A percentile compares a stretch with the other conserved stretches of the same genome.
phyloP scores from a whole-genome alignment of 2,888 invertebrate species.

The Chirona hameri region DNA sequence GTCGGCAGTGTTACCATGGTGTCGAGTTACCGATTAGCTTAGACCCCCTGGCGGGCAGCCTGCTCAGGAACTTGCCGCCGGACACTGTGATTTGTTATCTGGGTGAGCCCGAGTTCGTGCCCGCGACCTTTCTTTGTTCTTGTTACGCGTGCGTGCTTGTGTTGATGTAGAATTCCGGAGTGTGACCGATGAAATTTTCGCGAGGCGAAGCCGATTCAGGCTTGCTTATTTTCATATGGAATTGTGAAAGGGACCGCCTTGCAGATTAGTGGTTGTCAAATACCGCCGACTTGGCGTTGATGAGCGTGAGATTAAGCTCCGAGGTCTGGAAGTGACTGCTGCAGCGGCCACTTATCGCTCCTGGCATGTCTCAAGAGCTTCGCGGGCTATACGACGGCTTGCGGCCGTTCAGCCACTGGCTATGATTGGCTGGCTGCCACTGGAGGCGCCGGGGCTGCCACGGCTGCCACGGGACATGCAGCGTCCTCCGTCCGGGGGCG shows the following conservation, averaged over 20 bases:
- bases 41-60: background rate
- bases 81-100: slow-evolving; percentile 10
- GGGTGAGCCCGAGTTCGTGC: background rate
- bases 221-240: background rate
- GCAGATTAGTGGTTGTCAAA: no score
- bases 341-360: background rate
- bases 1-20: slow-evolving; percentile 1
- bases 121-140: background rate
- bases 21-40: background rate
- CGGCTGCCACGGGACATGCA: background rate
- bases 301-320: background rate
- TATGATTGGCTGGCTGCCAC: background rate
- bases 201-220: background rate
- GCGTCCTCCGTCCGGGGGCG: background rate
- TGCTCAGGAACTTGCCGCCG: background rate
- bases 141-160: slow-evolving; percentile 6
- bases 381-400: background rate
- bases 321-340: background rate
- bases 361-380: background rate
- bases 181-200: background rate
- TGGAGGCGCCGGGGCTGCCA: background rate
- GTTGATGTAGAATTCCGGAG: background rate
- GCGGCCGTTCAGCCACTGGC: background rate
- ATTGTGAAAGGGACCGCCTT: no score
- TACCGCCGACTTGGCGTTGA: no score